Evolutionary conservation across 2,888 invertebrate species (phyloP).

Genomic region (Pharmacophagus antenor): DNA sequence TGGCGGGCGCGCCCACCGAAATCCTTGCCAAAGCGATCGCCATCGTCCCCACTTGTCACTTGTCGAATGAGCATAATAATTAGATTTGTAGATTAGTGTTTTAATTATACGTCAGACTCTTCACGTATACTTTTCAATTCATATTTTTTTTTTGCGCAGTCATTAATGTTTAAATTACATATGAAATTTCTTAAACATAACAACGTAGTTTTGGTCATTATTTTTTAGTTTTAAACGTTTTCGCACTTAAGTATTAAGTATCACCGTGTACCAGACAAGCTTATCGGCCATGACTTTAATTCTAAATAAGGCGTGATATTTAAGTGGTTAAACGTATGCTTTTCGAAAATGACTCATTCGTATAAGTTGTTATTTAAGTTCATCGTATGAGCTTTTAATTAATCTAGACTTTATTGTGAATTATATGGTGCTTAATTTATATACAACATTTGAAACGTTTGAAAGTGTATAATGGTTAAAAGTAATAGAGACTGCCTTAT

Average conservation of each 20-base stretch:
- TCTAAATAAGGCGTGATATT: not conserved
- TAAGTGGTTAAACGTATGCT: not conserved
- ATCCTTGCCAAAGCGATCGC: constrained; percentile 79
- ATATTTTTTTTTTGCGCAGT: too few species aligned
- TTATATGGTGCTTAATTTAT: not conserved
- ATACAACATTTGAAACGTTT: too few species aligned
- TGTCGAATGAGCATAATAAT: constrained; percentile 79
- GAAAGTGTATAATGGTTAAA: too few species aligned
- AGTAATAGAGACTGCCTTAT: too few species aligned
- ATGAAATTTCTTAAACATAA: not conserved
- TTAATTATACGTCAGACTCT: constrained; percentile 43
- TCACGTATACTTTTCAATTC: constrained; percentile 9
- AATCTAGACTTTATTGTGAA: not conserved
- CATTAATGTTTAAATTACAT: too few species aligned
- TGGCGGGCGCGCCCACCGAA: constrained; percentile 72
- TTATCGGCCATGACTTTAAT: constrained; percentile 22
- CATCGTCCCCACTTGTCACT: constrained; percentile 76
- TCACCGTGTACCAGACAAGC: constrained; percentile 1
- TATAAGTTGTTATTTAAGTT: not conserved
- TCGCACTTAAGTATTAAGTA: constrained; percentile 14
- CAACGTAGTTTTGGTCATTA: not conserved
- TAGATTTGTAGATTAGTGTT: constrained; percentile 73
- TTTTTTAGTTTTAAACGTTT: not conserved
- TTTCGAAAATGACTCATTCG: not conserved
- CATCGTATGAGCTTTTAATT: not conserved